Base-by-base conservation (phyloP, 2,797 vertebrate species). In the Peromyscus nudipes region DNA sequence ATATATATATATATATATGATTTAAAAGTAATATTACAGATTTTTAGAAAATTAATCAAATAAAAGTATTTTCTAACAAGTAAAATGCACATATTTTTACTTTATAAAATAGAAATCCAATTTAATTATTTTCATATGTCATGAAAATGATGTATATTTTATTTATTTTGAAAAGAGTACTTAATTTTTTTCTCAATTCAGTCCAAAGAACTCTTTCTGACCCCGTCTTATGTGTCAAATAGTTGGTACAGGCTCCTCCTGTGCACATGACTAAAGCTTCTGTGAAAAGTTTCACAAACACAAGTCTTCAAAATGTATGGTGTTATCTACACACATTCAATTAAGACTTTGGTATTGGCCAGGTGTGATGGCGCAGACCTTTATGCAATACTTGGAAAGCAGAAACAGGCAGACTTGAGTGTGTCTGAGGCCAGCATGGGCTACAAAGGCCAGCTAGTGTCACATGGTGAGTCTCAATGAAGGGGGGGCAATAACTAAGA, bases 201-300 rank as follows among this genome's bases (percentile, higher is more conserved):
- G 11, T 69, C 77, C 6, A 80, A 94, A 14, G 19, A 84, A 55
- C 16, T 55, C 14, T 55, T 55, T 52, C 52, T 52, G 52, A 14
- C 21, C 69, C 40, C 67, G 73, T 64, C 52, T 34, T 52, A 14
- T 23, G 37, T 34, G n/a, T 60, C 65, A 89, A 37, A 25, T 57
- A 46, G 29, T 71, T 84, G 90, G 16, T 43, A 67, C 52, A 12
- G 0, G 34, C 67, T 57, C 34, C 55, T 69, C 31, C 64, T 34
- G 21, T 17, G 31, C 21, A 69, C 43, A 25, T 16, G 7, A 71
- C 7, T 10, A 86, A 86, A 3, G 46, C 46, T n/a, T n/a, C 31
- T 96, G n/a, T 96, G n/a, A 81, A 92, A 29, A 81, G 67, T 91
- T 64, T 71, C 52, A 40, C 37, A 43, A 62, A 73, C 43, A 77